Conservation (phyloP, 2,797 vertebrate genomes). For the Poecilia velifera region DNA sequence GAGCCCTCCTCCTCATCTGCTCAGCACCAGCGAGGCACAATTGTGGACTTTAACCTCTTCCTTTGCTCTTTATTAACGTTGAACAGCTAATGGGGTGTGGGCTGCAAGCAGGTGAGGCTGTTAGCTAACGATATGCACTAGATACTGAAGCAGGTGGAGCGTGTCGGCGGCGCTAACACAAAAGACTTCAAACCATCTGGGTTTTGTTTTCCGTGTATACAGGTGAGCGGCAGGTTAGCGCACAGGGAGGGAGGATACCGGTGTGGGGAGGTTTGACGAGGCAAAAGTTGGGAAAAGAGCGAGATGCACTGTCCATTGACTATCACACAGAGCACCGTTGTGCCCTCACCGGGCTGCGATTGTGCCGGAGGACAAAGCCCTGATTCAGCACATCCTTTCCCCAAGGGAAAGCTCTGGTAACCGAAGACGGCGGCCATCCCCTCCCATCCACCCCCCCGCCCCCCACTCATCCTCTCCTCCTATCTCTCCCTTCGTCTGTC, state of each 20-base stretch:
- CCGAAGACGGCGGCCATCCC: slow-evolving; percentile 77
- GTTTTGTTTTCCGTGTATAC: slow-evolving; percentile 30
- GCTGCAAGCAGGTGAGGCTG: slow-evolving; percentile 62
- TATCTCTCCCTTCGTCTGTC: slow-evolving; percentile 52
- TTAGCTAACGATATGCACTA: slow-evolving; percentile 44
- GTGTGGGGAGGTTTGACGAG: slow-evolving; percentile 46
- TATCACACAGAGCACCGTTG: slow-evolving; percentile 84
- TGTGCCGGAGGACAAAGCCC: slow-evolving; percentile 84
- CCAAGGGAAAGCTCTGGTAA: slow-evolving; percentile 81
- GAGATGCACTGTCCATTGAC: slow-evolving; percentile 80
- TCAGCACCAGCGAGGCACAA: slow-evolving; percentile 38
- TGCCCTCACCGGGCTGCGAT: slow-evolving; percentile 80
- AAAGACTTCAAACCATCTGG: slow-evolving; percentile 24
- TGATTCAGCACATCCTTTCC: slow-evolving; percentile 86
- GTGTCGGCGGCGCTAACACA: slow-evolving; percentile 10
- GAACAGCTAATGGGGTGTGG: slow-evolving; percentile 64
- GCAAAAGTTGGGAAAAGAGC: slow-evolving; percentile 55
- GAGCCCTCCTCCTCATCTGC: slow-evolving; percentile 57
- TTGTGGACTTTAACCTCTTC: slow-evolving; percentile 76
- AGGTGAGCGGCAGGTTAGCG: slow-evolving; percentile 72
- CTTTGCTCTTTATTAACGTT: slow-evolving; percentile 69
- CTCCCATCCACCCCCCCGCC: slow-evolving; percentile 42
- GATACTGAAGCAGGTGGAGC: slow-evolving; percentile 19
- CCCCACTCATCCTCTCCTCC: slow-evolving; percentile 62
- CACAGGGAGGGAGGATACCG: slow-evolving; percentile 38